phyloP scores from a whole-genome alignment of 2,888 invertebrate genomes.

The Dichetophora obliterata region DNA sequence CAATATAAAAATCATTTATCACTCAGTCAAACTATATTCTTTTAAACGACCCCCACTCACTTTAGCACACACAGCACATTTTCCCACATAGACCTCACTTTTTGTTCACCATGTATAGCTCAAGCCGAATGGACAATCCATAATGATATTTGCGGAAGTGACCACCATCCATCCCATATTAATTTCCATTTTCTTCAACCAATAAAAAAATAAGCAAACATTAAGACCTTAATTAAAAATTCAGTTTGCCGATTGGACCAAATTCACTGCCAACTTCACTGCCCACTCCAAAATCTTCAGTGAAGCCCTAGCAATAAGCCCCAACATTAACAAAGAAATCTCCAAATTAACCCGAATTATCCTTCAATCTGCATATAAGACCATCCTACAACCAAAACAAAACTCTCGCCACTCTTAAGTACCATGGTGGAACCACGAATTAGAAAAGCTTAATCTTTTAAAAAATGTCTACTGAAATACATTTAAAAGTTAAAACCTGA shows the following conservation, averaged over 20 bases:
- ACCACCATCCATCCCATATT: neutral
- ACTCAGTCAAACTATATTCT: neutral
- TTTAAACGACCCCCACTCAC: neutral
- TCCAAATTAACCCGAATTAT: neutral
- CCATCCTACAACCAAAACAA: neutral
- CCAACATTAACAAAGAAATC: neutral
- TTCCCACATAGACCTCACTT: neutral
- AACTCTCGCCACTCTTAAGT: neutral
- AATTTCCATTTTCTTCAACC: no score
- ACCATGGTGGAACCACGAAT: neutral
- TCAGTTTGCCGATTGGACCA: neutral
- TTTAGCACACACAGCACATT: neutral
- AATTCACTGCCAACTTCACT: neutral
- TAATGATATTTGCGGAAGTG: neutral
- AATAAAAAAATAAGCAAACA: neutral
- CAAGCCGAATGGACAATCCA: neutral
- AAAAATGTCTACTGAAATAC: neutral
- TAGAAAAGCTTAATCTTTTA: neutral
- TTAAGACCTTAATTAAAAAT: neutral
- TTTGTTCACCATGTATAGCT: neutral
- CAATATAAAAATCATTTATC: neutral
- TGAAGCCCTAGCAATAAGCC: neutral
- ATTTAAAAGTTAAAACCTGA: neutral
- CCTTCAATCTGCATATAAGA: neutral
- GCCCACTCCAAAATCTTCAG: neutral